Evolutionary conservation across 1,140 invertebrate genomes (phyloP).

Genomic region (Drosophila funebris): DNA sequence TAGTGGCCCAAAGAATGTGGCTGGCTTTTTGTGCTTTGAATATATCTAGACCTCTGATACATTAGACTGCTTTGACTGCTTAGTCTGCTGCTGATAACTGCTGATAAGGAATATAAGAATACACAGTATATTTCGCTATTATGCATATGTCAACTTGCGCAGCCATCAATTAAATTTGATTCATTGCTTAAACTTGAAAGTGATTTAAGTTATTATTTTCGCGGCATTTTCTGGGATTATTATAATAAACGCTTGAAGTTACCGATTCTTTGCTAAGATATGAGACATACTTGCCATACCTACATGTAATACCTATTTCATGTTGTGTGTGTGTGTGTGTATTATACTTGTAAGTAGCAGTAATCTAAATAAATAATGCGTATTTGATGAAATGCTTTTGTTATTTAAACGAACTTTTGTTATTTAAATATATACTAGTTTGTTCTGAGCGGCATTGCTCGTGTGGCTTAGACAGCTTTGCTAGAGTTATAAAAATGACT

Average conservation of each 20-base stretch:
- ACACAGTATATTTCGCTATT: slow-evolving; percentile 40
- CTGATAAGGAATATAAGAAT: not conserved
- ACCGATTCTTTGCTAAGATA: slow-evolving; percentile 25
- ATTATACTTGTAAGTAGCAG: not conserved
- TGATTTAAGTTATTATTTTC: slow-evolving; percentile 27
- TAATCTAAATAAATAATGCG: not conserved
- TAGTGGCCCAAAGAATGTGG: not conserved
- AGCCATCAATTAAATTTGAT: slow-evolving; percentile 59
- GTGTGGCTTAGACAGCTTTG: too few species aligned
- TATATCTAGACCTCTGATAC: slow-evolving; percentile 5
- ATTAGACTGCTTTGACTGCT: slow-evolving; percentile 9
- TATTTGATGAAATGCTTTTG: not conserved
- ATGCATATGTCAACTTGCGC: slow-evolving; percentile 52
- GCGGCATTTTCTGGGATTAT: slow-evolving; percentile 13
- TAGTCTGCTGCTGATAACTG: slow-evolving; percentile 8
- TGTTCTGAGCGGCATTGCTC: too few species aligned
- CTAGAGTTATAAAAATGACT: too few species aligned
- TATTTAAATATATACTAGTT: too few species aligned
- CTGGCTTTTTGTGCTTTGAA: slow-evolving; percentile 10
- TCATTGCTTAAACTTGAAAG: not conserved
- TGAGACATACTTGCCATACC: not conserved
- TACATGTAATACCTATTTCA: not conserved
- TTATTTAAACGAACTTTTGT: too few species aligned
- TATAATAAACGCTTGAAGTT: slow-evolving; percentile 10
- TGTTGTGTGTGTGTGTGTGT: not conserved